Percentiles rank a stretch among this genome's conserved stretches.
These are phyloP conservation scores for Butastur rufipennis DNA, from an alignment of 2,113 vertebrate species.

Conservation along the genomic window DNA sequence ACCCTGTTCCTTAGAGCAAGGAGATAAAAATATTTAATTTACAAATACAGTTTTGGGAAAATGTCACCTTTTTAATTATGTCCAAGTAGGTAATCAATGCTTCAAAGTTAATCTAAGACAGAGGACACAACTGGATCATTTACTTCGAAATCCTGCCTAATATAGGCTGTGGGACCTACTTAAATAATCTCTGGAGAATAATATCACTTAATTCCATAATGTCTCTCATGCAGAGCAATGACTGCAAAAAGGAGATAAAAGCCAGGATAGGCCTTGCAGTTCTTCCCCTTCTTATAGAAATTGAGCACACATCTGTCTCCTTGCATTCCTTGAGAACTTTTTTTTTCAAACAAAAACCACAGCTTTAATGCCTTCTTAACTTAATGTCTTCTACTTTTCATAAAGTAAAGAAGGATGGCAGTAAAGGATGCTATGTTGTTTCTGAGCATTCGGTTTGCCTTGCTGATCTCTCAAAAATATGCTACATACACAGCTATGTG, in stretches of 20 bases:
- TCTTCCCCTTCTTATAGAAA: background rate
- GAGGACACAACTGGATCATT: background rate
- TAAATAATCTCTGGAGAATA: constrained; percentile 32
- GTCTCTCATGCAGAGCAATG: background rate
- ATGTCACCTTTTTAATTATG: background rate
- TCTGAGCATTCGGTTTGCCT: background rate
- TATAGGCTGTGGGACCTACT: constrained; percentile 21
- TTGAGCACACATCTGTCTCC: background rate
- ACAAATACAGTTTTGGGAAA: background rate
- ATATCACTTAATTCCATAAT: background rate
- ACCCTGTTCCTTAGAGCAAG: background rate
- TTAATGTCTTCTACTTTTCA: background rate
- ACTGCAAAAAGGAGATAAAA: background rate
- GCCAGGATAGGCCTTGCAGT: background rate
- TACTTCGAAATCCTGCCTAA: background rate
- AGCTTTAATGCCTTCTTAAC: background rate
- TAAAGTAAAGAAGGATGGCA: background rate
- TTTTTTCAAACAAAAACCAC: background rate
- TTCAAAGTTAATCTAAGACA: constrained; percentile 8
- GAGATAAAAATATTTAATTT: background rate
- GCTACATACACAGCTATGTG: background rate
- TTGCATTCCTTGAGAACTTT: background rate
- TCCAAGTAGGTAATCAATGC: background rate
- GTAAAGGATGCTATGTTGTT: background rate
- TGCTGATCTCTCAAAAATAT: background rate